A percentile compares a stretch with the other conserved stretches of the same genome.
phyloP scores from a whole-genome alignment of 2,888 invertebrate genomes.

The Pristionchus entomophagus region DNA sequence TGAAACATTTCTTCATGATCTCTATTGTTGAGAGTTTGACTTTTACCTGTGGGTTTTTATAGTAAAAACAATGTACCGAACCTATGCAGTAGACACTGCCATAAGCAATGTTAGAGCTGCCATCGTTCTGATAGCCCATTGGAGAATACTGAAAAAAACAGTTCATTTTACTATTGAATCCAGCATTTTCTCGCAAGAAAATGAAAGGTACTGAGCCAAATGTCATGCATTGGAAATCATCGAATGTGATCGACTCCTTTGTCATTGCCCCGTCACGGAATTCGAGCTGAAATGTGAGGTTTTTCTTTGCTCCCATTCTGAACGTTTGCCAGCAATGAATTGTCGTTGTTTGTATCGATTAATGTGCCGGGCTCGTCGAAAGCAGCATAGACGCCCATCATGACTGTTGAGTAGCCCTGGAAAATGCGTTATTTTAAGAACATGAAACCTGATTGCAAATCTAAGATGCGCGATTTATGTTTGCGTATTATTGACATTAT shows the following conservation, averaged over 20 bases:
- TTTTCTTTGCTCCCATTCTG: too few relatives aligned
- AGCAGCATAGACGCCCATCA: neutral
- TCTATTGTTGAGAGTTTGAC: too few relatives aligned
- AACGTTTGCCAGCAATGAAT: neutral
- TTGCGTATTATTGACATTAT: neutral
- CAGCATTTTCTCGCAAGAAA: too few relatives aligned
- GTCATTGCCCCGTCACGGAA: neutral
- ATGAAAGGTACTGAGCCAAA: neutral
- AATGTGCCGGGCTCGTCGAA: neutral
- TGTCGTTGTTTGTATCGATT: neutral
- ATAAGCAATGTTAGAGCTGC: neutral
- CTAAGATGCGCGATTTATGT: too few relatives aligned
- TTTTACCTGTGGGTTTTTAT: neutral
- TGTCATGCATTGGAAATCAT: neutral
- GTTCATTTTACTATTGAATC: too few relatives aligned
- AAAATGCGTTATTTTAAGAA: too few relatives aligned
- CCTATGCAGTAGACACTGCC: constrained; percentile 10
- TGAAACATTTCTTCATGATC: too few relatives aligned
- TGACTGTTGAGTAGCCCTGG: neutral
- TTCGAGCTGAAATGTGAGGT: neutral
- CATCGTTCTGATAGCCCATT: neutral
- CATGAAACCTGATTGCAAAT: too few relatives aligned
- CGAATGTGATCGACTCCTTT: neutral
- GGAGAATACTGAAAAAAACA: neutral
- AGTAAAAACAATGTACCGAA: neutral